phyloP scores from a whole-genome alignment of 1,140 invertebrate species.

The Procambarus clarkii region DNA sequence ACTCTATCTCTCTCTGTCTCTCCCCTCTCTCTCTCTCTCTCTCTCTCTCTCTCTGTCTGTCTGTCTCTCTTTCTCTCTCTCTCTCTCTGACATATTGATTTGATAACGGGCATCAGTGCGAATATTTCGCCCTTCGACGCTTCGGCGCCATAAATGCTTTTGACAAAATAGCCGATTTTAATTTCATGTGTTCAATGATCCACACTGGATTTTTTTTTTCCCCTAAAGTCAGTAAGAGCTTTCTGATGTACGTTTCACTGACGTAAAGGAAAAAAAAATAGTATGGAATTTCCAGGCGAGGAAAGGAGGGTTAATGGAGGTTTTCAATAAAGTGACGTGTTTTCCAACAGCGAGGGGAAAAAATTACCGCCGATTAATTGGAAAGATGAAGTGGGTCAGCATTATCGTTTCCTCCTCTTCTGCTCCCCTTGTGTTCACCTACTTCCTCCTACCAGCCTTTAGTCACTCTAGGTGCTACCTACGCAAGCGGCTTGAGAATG shows the following conservation, averaged over 20 bases:
- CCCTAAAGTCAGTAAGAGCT: background rate
- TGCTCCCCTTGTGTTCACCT: too few relatives aligned
- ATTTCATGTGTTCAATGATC: background rate
- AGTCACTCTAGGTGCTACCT: too few relatives aligned
- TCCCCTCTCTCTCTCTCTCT: too few relatives aligned
- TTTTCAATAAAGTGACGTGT: conserved; percentile 12
- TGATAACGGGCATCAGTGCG: too few relatives aligned
- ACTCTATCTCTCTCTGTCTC: too few relatives aligned
- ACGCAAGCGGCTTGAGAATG: too few relatives aligned
- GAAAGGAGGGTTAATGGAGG: background rate
- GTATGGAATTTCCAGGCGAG: background rate
- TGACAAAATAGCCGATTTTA: background rate
- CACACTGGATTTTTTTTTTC: background rate
- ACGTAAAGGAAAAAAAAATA: background rate
- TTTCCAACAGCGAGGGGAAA: background rate
- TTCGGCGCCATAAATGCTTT: background rate
- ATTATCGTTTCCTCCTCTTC: too few relatives aligned
- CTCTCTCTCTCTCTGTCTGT: too few relatives aligned
- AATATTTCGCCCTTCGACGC: too few relatives aligned
- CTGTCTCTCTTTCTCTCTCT: too few relatives aligned
- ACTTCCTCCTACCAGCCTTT: too few relatives aligned
- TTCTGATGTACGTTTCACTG: background rate
- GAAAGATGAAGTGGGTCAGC: background rate
- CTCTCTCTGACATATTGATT: too few relatives aligned
- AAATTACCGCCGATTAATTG: background rate